phyloP scores from a whole-genome alignment of 1,140 invertebrate genomes.

The Macrobrachium nipponense region DNA sequence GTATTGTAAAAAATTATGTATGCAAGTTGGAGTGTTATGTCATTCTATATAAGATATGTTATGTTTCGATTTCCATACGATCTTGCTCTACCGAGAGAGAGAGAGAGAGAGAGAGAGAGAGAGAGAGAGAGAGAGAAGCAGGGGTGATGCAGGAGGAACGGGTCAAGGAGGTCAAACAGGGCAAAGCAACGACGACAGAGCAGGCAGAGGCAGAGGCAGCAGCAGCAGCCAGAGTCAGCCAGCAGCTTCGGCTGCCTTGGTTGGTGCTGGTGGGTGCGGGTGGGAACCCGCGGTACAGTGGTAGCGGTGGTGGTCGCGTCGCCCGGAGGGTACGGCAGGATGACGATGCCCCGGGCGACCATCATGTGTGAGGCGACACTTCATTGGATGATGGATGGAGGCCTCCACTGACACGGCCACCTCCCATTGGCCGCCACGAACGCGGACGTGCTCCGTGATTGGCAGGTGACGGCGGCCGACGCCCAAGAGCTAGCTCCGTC shows the following conservation, averaged over 20 bases:
- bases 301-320: constrained; percentile 1
- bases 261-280: background rate
- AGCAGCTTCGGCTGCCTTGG: too few relatives aligned
- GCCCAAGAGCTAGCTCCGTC: constrained; percentile 36
- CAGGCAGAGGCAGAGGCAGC: background rate
- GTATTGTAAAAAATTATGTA: background rate
- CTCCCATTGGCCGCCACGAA: constrained; percentile 39
- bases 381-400: constrained; percentile 55
- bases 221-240: background rate
- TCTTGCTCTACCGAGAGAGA: background rate
- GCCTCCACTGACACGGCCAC: constrained; percentile 28
- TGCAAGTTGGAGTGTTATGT: background rate
- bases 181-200: background rate
- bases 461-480: constrained; percentile 48
- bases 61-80: too few relatives aligned
- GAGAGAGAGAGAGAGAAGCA: constrained; percentile 14
- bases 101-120: background rate
- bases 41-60: background rate
- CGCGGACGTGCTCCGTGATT: constrained; percentile 44
- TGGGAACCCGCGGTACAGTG: background rate
- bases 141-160: background rate
- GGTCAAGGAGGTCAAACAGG: background rate
- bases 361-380: constrained; percentile 49
- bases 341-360: constrained; percentile 39
- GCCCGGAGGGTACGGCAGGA: constrained; percentile 1